Evolutionary conservation across 2,113 vertebrate species (phyloP).

Genomic region (Irena cyanogastra): DNA sequence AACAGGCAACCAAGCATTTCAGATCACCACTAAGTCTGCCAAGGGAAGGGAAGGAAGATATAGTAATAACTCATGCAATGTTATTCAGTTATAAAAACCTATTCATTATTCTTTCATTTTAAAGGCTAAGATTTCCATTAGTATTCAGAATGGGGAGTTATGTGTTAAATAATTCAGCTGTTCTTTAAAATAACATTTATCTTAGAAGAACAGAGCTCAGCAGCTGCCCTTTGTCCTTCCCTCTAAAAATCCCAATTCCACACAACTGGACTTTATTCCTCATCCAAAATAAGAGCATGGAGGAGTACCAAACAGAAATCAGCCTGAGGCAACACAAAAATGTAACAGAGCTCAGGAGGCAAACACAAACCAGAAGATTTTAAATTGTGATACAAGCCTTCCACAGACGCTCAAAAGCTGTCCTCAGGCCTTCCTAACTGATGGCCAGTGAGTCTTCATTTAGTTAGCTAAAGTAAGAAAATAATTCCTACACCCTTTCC

Average conservation of each 20-base stretch:
- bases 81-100: conserved; percentile 23
- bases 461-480: not conserved
- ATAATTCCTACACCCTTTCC: not conserved
- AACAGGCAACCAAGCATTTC: conserved; percentile 42
- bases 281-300: not conserved
- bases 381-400: not conserved
- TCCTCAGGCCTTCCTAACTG: not conserved
- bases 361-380: not conserved
- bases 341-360: not conserved
- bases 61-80: conserved; percentile 4
- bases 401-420: not conserved
- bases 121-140: not conserved
- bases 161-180: not conserved
- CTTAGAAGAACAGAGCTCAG: not conserved
- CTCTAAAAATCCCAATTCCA: not conserved
- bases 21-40: not conserved
- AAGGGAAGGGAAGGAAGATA: not conserved
- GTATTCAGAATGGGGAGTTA: not conserved
- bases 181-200: conserved; percentile 15
- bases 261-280: not conserved
- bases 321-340: not conserved
- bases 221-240: not conserved
- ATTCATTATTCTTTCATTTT: conserved; percentile 1
- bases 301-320: not conserved
- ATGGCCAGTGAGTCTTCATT: not conserved